phyloP scores from a whole-genome alignment of 2,888 invertebrate species.

The Helleia helle region DNA sequence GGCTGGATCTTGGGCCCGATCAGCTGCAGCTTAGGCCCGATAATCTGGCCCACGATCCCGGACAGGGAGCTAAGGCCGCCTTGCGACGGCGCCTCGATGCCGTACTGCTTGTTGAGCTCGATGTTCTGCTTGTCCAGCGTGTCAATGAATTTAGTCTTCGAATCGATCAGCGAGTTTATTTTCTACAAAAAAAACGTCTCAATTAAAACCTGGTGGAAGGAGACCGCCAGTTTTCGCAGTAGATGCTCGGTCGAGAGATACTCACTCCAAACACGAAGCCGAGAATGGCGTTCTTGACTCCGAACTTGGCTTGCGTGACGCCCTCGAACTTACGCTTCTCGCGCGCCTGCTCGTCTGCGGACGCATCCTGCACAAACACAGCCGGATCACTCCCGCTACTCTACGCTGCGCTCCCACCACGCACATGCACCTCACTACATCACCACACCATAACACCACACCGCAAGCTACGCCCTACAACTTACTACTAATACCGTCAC shows the following conservation, averaged over 20 bases:
- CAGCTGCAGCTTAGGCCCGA: constrained; percentile 80
- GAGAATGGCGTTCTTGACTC: constrained; percentile 85
- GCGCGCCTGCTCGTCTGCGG: constrained; percentile 64
- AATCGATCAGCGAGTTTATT: constrained; percentile 86
- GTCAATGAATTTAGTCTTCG: constrained; percentile 81
- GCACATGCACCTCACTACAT: constrained; percentile 23
- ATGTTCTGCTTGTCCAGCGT: constrained; percentile 82
- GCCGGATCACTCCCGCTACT: constrained; percentile 17
- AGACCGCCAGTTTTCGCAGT: no score
- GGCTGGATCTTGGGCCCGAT: constrained; percentile 78
- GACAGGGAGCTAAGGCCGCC: constrained; percentile 76
- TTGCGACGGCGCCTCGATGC: constrained; percentile 78
- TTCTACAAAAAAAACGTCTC: constrained; percentile 72
- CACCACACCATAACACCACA: constrained; percentile 20
- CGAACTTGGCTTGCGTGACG: constrained; percentile 76
- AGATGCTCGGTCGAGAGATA: constrained; percentile 23
- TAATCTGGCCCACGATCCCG: constrained; percentile 78
- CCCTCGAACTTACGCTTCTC: constrained; percentile 86
- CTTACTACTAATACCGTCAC: constrained; percentile 16
- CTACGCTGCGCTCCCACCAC: constrained; percentile 15
- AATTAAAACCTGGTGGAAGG: neutral
- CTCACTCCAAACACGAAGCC: constrained; percentile 90
- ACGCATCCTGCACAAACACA: constrained; percentile 51
- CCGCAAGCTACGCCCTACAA: neutral
- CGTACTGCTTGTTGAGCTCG: constrained; percentile 82